Base-by-base conservation (phyloP, 2,113 vertebrate species). In the Heloderma charlesbogerti region DNA sequence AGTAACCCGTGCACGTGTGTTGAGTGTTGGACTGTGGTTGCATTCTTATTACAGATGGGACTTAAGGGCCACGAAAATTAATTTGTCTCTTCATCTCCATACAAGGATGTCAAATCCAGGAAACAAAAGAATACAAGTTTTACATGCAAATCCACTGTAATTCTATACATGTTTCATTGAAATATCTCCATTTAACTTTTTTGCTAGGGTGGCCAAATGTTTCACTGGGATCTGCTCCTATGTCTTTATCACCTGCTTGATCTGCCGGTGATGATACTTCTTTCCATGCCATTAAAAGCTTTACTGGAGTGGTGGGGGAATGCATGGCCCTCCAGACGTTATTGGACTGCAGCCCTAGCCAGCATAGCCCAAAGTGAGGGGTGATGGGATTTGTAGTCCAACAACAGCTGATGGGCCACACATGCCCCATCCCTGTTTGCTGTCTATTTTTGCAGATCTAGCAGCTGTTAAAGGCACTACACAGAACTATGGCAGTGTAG, bases 21-120 rank as follows among this genome's bases (percentile, higher is more conserved):
- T 18, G 9, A 18, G 27, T 13, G 1, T 20, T 57, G 34, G 80
- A 3, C 80, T 57, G 16, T 48, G 27, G 45, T 85, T 69, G 66
- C 31, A 71, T 43, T 85, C 45, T 69, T 69, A 1, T n/a, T 89
- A 74, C 40, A 74, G 9, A 12, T 43, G 60, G 60, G 12, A 63
- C 25, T 66, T 25, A 63, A 51, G 16, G 71, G 60, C 51, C 74
- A 81, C 57, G 84, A 75, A 63, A 88, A 37, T 0, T 34, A 27
- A 45, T 57, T 78, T 0, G 0, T 87, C 74, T 87, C 78, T 93
- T 60, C 85, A 34, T 69, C 83, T 29, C 2, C 88, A 60, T 51
- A 63, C 69, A 43, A 37, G 34, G 45, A 88, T 87, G 5, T 34
- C 89, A 89, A 27, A 22, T 90, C 77, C 92, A 90, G 91, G 8